Conservation (phyloP, 2,888 invertebrate species). For the Folsomia manolachei region DNA sequence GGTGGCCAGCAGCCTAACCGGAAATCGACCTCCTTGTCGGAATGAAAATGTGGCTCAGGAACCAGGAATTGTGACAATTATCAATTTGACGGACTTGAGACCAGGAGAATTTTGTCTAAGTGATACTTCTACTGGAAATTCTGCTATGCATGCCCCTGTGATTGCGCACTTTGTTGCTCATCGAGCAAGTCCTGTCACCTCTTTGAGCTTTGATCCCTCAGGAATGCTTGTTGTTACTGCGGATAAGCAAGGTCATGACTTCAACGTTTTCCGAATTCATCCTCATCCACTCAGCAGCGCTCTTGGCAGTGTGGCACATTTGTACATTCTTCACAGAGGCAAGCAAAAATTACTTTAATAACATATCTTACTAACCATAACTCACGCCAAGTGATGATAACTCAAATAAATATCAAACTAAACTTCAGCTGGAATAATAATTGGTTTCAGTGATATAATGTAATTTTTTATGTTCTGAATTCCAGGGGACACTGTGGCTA, state of each 20-base stretch:
- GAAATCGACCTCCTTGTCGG: constrained; percentile 55
- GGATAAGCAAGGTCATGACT: constrained; percentile 88
- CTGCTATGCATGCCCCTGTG: constrained; percentile 52
- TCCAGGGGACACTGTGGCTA: constrained; percentile 93
- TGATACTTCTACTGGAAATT: constrained; percentile 48
- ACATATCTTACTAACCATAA: too few species aligned
- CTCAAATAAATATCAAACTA: too few species aligned
- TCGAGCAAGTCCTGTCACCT: constrained; percentile 75
- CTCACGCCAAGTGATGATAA: too few species aligned
- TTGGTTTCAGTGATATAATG: too few species aligned
- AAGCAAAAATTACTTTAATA: too few species aligned
- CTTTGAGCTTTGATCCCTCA: constrained; percentile 84
- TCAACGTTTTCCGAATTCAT: constrained; percentile 91
- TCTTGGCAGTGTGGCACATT: constrained; percentile 85
- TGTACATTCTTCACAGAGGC: constrained; percentile 64
- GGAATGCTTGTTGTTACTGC: constrained; percentile 87
- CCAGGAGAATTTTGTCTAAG: constrained; percentile 45
- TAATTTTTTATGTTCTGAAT: too few species aligned
- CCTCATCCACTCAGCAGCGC: constrained; percentile 86
- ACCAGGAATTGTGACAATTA: constrained; percentile 82
- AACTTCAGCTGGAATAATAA: too few species aligned
- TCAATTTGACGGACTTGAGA: constrained; percentile 61
- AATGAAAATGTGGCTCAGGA: constrained; percentile 61
- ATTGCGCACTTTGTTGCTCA: constrained; percentile 86
- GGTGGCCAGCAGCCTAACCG: constrained; percentile 84